Evolutionary conservation across 2,888 invertebrate species (phyloP).

Genomic region (Pilophorus perplexus): DNA sequence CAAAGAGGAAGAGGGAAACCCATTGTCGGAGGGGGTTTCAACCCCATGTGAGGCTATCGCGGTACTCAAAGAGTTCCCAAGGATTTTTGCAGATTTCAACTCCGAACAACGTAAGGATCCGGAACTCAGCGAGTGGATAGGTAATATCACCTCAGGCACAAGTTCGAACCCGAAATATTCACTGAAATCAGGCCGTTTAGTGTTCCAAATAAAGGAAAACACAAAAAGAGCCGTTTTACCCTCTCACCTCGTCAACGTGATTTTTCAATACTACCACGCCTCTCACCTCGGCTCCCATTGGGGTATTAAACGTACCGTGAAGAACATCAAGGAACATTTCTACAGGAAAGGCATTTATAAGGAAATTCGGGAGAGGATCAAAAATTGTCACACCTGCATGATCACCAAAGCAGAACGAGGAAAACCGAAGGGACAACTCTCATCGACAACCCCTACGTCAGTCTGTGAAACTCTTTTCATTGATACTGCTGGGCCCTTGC

Average conservation of each 20-base stretch:
- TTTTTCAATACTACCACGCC: slow-evolving; percentile 5
- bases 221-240: neutral
- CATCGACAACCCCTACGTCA: neutral
- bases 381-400: neutral
- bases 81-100: slow-evolving; percentile 28
- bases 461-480: neutral
- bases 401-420: neutral
- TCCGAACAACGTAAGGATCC: neutral
- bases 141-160: neutral
- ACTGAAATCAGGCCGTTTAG: neutral
- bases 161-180: neutral
- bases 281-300: neutral
- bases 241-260: neutral
- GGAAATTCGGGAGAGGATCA: neutral
- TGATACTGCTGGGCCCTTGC: slow-evolving; percentile 12
- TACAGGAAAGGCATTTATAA: neutral
- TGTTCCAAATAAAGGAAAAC: neutral
- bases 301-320: neutral
- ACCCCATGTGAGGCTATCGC: too few species aligned
- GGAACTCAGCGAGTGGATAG: neutral
- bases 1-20: neutral
- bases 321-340: neutral
- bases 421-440: neutral
- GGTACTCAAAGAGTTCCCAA: slow-evolving; percentile 5
- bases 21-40: too few species aligned